Percentiles rank a stretch among this genome's conserved stretches.
Evolutionary conservation across 2,113 vertebrate species (phyloP).

Genomic region (Myodes glareolus): DNA sequence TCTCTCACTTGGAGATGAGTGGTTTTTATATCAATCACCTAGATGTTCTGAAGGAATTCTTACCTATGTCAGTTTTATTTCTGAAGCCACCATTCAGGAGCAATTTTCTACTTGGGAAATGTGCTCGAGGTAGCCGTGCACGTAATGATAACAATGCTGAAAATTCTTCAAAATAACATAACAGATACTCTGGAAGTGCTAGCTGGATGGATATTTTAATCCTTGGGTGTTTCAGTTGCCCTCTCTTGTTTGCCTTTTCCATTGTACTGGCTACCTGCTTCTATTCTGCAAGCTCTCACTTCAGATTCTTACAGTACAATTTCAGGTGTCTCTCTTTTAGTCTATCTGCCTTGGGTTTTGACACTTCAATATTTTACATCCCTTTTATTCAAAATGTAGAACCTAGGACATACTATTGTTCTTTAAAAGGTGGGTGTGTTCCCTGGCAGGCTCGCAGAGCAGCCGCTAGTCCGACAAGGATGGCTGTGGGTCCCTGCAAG

Average conservation of each 20-base stretch:
- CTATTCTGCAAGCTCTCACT: background rate
- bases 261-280: background rate
- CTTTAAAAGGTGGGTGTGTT: too few species aligned
- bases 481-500: too few species aligned
- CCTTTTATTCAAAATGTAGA: background rate
- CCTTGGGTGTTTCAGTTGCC: background rate
- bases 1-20: background rate
- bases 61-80: background rate
- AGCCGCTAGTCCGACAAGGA: too few species aligned
- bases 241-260: background rate
- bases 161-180: background rate
- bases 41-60: background rate
- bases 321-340: background rate
- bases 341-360: background rate
- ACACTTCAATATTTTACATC: background rate
- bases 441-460: too few species aligned
- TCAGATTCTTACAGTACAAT: background rate
- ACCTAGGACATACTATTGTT: background rate
- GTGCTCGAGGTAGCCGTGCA: background rate
- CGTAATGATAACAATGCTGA: background rate
- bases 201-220: background rate
- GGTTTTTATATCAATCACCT: background rate
- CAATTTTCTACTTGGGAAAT: slow-evolving; percentile 22
- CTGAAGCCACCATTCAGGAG: background rate
- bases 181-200: background rate